Evolutionary conservation across 2,888 invertebrate species (phyloP).

Genomic region (Athrips mouffetella): DNA sequence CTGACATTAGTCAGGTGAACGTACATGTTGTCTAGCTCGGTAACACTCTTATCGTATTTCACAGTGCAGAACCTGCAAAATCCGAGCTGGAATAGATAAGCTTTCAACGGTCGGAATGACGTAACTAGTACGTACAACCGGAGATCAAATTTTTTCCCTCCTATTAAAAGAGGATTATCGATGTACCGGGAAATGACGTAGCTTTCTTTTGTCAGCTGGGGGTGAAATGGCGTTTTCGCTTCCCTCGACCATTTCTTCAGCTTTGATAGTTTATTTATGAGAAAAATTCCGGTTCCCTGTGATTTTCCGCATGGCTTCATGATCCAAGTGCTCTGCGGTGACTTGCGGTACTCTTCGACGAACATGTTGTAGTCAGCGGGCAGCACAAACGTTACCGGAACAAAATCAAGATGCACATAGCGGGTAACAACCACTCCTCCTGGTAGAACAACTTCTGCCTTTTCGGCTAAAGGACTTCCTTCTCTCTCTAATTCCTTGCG

Average conservation of each 20-base stretch:
- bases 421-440: slow-evolving; percentile 83
- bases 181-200: slow-evolving; percentile 99
- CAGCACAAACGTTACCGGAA: slow-evolving; percentile 95
- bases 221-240: slow-evolving; percentile 90
- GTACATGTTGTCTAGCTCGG: slow-evolving; percentile 94
- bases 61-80: slow-evolving; percentile 98
- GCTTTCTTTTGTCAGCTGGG: slow-evolving; percentile 89
- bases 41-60: slow-evolving; percentile 93
- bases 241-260: slow-evolving; percentile 94
- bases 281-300: slow-evolving; percentile 95
- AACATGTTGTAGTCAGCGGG: slow-evolving; percentile 98
- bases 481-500: slow-evolving; percentile 95
- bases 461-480: slow-evolving; percentile 90
- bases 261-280: slow-evolving; percentile 96
- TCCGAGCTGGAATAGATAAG: slow-evolving; percentile 93
- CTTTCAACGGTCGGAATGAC: slow-evolving; percentile 94
- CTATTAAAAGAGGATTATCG: slow-evolving; percentile 95
- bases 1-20: slow-evolving; percentile 98
- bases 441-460: slow-evolving; percentile 69
- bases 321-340: slow-evolving; percentile 97
- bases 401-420: slow-evolving; percentile 92
- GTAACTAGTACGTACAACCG: slow-evolving; percentile 95
- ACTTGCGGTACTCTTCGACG: slow-evolving; percentile 96
- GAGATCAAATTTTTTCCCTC: slow-evolving; percentile 97
- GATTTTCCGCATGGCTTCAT: slow-evolving; percentile 98